phyloP scores from a whole-genome alignment of 1,140 invertebrate genomes.

The Globodera ellingtonae region DNA sequence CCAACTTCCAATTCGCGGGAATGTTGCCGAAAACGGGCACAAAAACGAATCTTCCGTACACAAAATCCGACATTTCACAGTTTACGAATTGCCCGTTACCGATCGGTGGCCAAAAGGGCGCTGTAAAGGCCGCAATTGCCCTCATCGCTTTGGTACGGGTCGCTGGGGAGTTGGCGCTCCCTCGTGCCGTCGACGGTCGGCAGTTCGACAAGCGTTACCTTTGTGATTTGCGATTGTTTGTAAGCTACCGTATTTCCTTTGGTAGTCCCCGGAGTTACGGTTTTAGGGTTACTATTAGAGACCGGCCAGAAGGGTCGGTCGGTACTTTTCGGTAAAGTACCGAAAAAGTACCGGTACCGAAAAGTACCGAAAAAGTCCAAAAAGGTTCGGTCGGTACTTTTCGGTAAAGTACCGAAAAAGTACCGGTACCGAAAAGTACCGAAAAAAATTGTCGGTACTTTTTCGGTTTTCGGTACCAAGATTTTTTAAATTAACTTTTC shows the following conservation, averaged over 20 bases:
- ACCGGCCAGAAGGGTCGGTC: no score
- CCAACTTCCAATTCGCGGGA: constrained; percentile 50
- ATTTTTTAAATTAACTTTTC: no score
- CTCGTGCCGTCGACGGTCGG: constrained; percentile 11
- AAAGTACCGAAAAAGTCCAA: no score
- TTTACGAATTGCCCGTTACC: constrained; percentile 34
- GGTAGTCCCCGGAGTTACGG: no score
- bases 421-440: no score
- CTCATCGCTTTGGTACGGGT: constrained; percentile 34
- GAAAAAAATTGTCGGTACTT: no score
- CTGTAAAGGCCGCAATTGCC: constrained; percentile 58
- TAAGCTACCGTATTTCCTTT: constrained; percentile 15
- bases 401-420: no score
- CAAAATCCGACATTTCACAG: neutral
- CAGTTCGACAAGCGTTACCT: neutral
- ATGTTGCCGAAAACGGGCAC: constrained; percentile 54
- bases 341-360: no score
- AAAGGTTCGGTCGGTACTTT: no score
- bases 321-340: no score
- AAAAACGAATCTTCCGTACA: constrained; percentile 48
- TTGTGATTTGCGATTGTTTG: neutral
- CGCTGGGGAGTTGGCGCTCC: constrained; percentile 41
- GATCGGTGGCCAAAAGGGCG: constrained; percentile 49
- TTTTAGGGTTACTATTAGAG: no score
- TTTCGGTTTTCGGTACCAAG: no score